phyloP scores from a whole-genome alignment of 2,113 vertebrate genomes.

The Syngnathus typhle region DNA sequence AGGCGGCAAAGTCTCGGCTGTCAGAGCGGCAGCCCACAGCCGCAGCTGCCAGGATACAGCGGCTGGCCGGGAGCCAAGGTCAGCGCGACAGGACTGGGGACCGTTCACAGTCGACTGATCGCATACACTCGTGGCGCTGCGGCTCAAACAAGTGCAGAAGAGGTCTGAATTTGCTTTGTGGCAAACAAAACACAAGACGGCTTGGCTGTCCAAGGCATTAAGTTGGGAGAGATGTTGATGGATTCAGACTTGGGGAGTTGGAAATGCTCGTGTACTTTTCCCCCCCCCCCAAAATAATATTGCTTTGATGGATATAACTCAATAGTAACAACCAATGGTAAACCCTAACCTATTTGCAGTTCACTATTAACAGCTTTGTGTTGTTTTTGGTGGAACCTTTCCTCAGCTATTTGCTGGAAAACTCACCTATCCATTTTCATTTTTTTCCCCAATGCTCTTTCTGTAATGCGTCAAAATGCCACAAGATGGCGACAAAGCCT shows the following conservation, averaged over 20 bases:
- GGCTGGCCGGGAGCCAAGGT: constrained; percentile 76
- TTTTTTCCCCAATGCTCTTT: neutral
- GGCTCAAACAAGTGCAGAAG: constrained; percentile 62
- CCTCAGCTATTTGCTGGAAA: neutral
- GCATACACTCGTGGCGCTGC: constrained; percentile 44
- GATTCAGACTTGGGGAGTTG: neutral
- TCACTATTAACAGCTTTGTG: neutral
- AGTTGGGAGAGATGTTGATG: neutral
- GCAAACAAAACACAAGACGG: constrained; percentile 30
- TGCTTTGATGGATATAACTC: no score
- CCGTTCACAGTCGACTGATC: constrained; percentile 70
- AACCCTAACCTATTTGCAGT: neutral
- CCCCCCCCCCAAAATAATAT: neutral
- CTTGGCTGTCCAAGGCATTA: constrained; percentile 6
- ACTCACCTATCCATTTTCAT: neutral
- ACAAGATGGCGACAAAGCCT: no score
- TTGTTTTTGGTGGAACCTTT: neutral
- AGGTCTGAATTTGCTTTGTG: constrained; percentile 42
- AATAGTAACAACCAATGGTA: neutral
- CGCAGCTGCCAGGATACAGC: constrained; percentile 71
- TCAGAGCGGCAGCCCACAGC: constrained; percentile 68
- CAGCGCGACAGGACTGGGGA: constrained; percentile 59
- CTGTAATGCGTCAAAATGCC: neutral
- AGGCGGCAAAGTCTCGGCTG: constrained; percentile 60
- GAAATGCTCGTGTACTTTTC: no score